These are phyloP conservation scores for Cephus pulcher DNA, from an alignment of 2,888 invertebrate species.

Conservation along the genomic window DNA sequence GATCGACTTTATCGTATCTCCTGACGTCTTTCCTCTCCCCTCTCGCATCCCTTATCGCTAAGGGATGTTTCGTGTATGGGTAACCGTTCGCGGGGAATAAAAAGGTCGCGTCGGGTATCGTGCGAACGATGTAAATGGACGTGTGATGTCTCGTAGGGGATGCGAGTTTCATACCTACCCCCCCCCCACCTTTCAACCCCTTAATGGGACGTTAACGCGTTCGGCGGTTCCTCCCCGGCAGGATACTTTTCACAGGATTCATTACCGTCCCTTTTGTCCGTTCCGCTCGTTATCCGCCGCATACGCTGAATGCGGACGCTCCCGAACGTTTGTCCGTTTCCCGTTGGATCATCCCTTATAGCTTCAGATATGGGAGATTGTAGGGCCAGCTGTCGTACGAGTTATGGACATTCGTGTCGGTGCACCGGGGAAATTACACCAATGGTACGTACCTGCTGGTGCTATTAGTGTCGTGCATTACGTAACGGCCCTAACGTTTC, in stretches of 20 bases:
- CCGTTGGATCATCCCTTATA: background rate
- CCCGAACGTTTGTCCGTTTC: background rate
- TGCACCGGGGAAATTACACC: background rate
- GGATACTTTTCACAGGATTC: background rate
- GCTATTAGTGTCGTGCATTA: background rate
- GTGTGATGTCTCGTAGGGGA: background rate
- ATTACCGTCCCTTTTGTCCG: background rate
- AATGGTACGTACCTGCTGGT: background rate
- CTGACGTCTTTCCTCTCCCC: background rate
- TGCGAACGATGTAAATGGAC: background rate
- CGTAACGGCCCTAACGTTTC: background rate
- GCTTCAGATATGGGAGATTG: constrained; percentile 25
- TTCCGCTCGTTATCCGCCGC: background rate
- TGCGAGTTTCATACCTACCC: too few species aligned
- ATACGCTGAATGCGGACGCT: background rate
- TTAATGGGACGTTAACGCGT: background rate
- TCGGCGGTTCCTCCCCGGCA: background rate
- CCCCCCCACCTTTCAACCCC: background rate
- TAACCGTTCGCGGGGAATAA: background rate
- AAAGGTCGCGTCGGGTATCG: background rate
- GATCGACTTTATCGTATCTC: background rate
- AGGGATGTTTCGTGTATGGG: background rate
- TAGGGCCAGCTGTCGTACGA: constrained; percentile 35
- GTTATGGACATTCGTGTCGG: constrained; percentile 21
- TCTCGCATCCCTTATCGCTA: background rate